Evolutionary conservation across 2,113 vertebrate genomes (phyloP), one percentile per base, ranked within the genome.

Genomic region (Trichomycterus rosablanca): DNA sequence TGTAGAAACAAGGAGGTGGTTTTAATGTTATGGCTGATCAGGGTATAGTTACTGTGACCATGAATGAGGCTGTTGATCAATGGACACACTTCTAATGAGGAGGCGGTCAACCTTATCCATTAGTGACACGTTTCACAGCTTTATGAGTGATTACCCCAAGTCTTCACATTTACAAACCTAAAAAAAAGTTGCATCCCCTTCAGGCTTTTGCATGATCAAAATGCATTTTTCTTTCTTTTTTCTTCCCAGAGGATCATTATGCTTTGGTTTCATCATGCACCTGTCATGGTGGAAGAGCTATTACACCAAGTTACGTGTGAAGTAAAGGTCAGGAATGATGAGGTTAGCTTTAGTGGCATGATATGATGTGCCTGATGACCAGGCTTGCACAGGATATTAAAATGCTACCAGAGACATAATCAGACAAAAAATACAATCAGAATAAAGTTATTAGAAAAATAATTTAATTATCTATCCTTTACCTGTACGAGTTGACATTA

Each of bases 71-170:
- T 32, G 3, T 12, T 58, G 45, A 66, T 58, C n/a, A 66, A 66
- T 66, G 18, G 12, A n/a, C 20, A 0, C 32, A 22, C 24, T 43
- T 1, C 15, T 66, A 59, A 66, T 58, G 54, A 66, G 54, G 18
- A 50, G 24, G 45, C 46, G 46, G 45, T 51, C 54, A 66, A 44
- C 45, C 63, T 59, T 58, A 58, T 58, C 53, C 34, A 18, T 66
- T 49, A 43, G 48, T 22, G 26, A 63, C 37, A 7, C 32, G 18
- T 65, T 48, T 39, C n/a, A 32, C 18, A 23, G 44, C 34, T n/a
- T 50, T 40, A 48, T 40, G 45, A 66, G 44, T 10, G 44, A 58
- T 50, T 52, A 42, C 35, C 42, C 37, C 24, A 43, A 52, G 35
- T 32, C 49, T 16, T n/a, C 26, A 14, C 16, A 23, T 63, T 62